Base-by-base conservation (phyloP, 2,888 invertebrate genomes). In the Stenolophus ochropezus region DNA sequence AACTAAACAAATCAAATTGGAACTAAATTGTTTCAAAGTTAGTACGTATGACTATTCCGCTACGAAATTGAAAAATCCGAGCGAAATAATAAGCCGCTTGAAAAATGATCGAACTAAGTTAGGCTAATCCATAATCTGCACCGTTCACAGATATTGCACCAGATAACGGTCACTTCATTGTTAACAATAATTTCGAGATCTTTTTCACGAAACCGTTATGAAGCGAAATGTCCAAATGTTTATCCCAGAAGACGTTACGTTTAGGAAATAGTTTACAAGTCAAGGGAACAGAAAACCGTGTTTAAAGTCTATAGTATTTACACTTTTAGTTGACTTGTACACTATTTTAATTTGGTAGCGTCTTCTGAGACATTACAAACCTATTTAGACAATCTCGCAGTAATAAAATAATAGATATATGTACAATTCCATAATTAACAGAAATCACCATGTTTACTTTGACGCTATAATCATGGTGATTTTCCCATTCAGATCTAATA, bases 111-210 rank as follows among this genome's bases (percentile, higher is more conserved):
- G 53, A 79, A 69, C 79, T 69, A 79, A 79, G 53, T 65, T 53
- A 80, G 73, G 53, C 73, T 80, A 73, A 73, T 73, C 56, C 73
- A 73, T 56, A 80, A 81, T 81, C 81, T 65, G 81, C 51, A 58
- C 49, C 80, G 73, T 71, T 58, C 25, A 51, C 81, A 81, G 65
- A 81, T 81, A 81, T 81, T 81, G 81, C 81, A 81, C 81, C 74
- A 81, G 69, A 81, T 49, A 80, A 71, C 79, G 79, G 79, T 51
- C 77, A 47, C 23, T 65, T 78, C 42, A 25, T 61, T 76, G 42
- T 78, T 69, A 69, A 71, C 33, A 73, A 73, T 23, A 71, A 73
- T 80, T 73, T 80, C 80, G 80, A 80, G 80, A 80, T 80, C 80
- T 78, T 77, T 69, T 53, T 27, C 42, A 69, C 69, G 56, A 78